phyloP scores from a whole-genome alignment of 1,140 invertebrate species.

The Trypoxylus dichotomus region DNA sequence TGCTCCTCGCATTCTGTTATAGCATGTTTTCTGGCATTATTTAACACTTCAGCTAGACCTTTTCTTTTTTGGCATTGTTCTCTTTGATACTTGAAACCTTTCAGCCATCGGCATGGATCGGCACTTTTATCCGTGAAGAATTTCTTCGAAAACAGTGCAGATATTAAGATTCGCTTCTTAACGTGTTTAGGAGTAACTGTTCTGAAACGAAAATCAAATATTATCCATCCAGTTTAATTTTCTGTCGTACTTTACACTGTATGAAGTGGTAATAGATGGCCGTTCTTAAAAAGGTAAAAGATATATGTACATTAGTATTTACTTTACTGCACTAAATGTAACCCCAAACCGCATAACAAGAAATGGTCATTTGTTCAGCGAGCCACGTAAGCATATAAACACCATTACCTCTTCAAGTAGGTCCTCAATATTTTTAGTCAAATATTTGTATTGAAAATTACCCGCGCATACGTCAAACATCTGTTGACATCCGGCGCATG shows the following conservation, averaged over 20 bases:
- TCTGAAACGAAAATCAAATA: not conserved
- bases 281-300: not conserved
- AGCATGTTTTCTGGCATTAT: slow-evolving; percentile 58
- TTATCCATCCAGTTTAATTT: not conserved
- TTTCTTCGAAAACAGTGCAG: not conserved
- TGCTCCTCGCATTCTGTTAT: slow-evolving; percentile 60
- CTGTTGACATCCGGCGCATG: not conserved
- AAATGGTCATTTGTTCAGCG: not conserved
- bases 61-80: slow-evolving; percentile 58
- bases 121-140: not conserved
- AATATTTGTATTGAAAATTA: not conserved
- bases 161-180: not conserved
- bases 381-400: not conserved
- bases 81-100: slow-evolving; percentile 71
- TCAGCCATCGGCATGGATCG: slow-evolving; percentile 57
- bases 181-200: not conserved
- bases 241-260: not conserved
- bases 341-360: not conserved
- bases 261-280: too few relatives aligned
- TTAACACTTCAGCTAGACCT: slow-evolving; percentile 56
- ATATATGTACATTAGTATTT: not conserved
- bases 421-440: not conserved
- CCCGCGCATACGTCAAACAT: not conserved
- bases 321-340: not conserved
- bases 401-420: not conserved